Evolutionary conservation across 2,888 invertebrate species (phyloP).

Genomic region (Dioctria rufipes): DNA sequence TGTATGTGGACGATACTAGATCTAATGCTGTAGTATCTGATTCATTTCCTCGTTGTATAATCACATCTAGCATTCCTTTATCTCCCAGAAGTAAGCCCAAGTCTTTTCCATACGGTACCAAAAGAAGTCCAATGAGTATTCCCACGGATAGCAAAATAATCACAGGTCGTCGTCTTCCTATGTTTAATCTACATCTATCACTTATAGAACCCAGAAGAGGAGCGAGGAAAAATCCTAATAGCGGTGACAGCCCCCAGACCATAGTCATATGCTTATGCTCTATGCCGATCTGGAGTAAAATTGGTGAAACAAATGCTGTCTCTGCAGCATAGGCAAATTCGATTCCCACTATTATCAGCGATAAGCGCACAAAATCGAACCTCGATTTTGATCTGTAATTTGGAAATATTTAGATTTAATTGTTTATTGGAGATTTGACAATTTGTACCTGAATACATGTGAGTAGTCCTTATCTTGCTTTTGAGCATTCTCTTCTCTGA

Average conservation of each 20-base stretch:
- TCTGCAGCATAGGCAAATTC: conserved; percentile 80
- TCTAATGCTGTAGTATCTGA: conserved; percentile 4
- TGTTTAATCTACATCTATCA: conserved; percentile 73
- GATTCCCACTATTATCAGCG: conserved; percentile 73
- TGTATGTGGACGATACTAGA: neutral
- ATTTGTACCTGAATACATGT: conserved; percentile 67
- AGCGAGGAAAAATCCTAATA: conserved; percentile 70
- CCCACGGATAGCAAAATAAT: conserved; percentile 75
- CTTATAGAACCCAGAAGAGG: conserved; percentile 75
- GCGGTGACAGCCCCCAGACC: conserved; percentile 71
- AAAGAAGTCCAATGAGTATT: conserved; percentile 74
- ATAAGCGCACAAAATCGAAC: conserved; percentile 68
- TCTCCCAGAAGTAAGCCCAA: conserved; percentile 74
- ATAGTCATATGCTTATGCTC: conserved; percentile 75
- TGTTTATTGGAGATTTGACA: neutral
- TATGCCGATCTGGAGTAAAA: conserved; percentile 76
- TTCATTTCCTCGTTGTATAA: conserved; percentile 20
- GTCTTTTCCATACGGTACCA: conserved; percentile 76
- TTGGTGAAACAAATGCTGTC: conserved; percentile 79
- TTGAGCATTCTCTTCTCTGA: conserved; percentile 68
- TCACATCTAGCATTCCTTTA: neutral
- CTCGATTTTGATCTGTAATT: conserved; percentile 64
- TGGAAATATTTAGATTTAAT: neutral
- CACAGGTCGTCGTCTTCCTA: conserved; percentile 76
- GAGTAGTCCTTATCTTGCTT: conserved; percentile 69